phyloP scores from a whole-genome alignment of 2,797 vertebrate genomes.

The Spondyliosoma cantharus region DNA sequence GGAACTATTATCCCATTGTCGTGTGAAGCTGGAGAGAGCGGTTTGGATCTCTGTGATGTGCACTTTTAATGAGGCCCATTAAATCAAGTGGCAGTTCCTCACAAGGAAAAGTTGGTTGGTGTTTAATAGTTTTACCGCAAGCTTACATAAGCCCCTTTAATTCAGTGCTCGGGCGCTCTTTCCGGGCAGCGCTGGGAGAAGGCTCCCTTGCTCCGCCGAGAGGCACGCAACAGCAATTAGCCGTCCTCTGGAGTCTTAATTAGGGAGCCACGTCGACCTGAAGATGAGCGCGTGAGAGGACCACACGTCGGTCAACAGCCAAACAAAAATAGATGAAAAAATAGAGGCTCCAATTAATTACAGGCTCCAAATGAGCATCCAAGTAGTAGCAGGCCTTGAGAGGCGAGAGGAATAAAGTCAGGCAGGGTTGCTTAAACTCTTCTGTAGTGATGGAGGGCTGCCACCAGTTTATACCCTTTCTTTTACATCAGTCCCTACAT shows the following conservation, averaged over 20 bases:
- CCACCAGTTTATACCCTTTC: slow-evolving; percentile 22
- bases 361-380: slow-evolving; percentile 81
- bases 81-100: slow-evolving; percentile 86
- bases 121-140: slow-evolving; percentile 86
- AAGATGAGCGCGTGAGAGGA: slow-evolving; percentile 80
- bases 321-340: slow-evolving; percentile 86
- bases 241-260: slow-evolving; percentile 88
- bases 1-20: slow-evolving; percentile 77
- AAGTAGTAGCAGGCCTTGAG: slow-evolving; percentile 62
- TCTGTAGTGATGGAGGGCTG: slow-evolving; percentile 44
- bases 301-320: slow-evolving; percentile 85
- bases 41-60: slow-evolving; percentile 82
- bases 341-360: slow-evolving; percentile 83
- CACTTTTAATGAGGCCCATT: slow-evolving; percentile 88
- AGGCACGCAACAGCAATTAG: slow-evolving; percentile 87
- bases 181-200: slow-evolving; percentile 82
- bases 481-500: slow-evolving; percentile 34
- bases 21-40: slow-evolving; percentile 70
- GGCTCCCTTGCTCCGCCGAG: slow-evolving; percentile 79
- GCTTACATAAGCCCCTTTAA: slow-evolving; percentile 86
- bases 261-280: slow-evolving; percentile 85
- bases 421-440: slow-evolving; percentile 52
- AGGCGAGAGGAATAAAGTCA: slow-evolving; percentile 60
- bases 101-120: slow-evolving; percentile 83
- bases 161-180: slow-evolving; percentile 76